Conservation (phyloP, 2,113 vertebrate species). For the Grammomys surdaster region DNA sequence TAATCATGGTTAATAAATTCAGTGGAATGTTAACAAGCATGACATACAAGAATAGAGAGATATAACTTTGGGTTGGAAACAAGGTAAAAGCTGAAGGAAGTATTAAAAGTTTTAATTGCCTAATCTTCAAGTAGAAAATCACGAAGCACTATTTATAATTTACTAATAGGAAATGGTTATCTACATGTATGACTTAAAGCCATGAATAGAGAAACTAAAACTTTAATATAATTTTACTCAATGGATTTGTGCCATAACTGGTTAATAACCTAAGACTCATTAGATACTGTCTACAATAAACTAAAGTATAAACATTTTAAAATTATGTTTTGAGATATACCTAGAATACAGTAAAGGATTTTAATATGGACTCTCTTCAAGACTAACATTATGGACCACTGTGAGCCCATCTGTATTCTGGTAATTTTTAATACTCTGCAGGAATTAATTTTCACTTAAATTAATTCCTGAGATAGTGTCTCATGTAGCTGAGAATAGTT, state of each 20-base stretch:
- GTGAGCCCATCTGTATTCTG: not conserved
- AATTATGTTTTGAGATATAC: not conserved
- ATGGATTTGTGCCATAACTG: not conserved
- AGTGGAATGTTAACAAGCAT: not conserved
- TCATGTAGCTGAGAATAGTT: not conserved
- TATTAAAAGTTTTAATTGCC: constrained; percentile 65
- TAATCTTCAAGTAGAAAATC: constrained; percentile 66
- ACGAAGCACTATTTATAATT: constrained; percentile 51
- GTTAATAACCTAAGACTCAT: not conserved
- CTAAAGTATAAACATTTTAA: not conserved
- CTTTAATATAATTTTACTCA: constrained; percentile 3
- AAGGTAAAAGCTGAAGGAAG: constrained; percentile 64
- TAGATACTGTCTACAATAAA: not conserved
- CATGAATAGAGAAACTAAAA: not conserved
- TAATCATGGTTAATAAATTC: constrained; percentile 52
- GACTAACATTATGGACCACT: not conserved
- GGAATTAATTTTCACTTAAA: not conserved
- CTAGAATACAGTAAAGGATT: not conserved
- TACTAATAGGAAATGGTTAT: constrained; percentile 60
- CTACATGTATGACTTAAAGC: constrained; percentile 33
- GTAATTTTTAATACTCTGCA: not conserved
- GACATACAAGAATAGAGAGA: constrained; percentile 52
- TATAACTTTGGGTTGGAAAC: constrained; percentile 28
- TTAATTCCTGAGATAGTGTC: not conserved
- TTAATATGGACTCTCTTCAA: not conserved